Evolutionary conservation across 2,113 vertebrate genomes (phyloP).

Genomic region (Dromaius novaehollandiae): DNA sequence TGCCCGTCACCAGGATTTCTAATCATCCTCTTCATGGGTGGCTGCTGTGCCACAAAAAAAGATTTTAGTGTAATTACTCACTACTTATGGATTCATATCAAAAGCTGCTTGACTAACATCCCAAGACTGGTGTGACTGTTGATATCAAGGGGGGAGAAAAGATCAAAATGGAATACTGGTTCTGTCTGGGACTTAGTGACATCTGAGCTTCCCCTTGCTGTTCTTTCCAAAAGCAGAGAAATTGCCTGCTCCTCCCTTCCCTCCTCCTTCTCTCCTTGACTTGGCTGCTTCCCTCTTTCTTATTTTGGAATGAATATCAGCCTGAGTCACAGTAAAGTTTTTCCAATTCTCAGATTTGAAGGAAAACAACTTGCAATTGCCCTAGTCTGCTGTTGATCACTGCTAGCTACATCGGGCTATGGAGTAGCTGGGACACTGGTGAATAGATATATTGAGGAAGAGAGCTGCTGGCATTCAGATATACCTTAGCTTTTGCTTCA

Average conservation of each 20-base stretch:
- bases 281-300: constrained; percentile 23
- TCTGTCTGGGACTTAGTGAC: background rate
- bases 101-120: background rate
- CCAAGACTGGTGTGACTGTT: fast-evolving
- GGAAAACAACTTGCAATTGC: background rate
- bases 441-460: background rate
- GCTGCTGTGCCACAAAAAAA: background rate
- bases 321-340: constrained; percentile 44
- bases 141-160: background rate
- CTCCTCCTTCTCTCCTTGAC: background rate
- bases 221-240: constrained; percentile 16
- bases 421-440: background rate
- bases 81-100: background rate
- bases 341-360: background rate
- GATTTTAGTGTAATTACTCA: background rate
- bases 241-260: constrained; percentile 17
- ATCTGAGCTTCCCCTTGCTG: background rate
- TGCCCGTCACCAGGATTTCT: background rate
- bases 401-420: background rate
- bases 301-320: constrained; percentile 22
- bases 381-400: background rate
- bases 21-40: background rate
- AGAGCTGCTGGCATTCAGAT: background rate
- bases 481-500: background rate
- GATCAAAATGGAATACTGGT: background rate